Evolutionary conservation across 2,888 invertebrate species (phyloP), one percentile per base, ranked within the genome.

Genomic region (Acrocera orbiculus): DNA sequence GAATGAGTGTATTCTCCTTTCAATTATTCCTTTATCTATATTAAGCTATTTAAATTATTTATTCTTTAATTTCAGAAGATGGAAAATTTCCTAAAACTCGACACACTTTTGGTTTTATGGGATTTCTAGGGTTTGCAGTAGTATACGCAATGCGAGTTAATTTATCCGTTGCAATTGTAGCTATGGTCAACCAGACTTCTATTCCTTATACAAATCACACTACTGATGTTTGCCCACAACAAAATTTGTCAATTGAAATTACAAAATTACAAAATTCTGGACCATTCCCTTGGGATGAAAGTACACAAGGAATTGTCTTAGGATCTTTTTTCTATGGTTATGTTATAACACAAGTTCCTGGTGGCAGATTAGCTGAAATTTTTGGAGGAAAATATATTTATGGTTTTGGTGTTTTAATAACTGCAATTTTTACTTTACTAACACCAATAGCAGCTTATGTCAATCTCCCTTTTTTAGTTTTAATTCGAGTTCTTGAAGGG

Each of bases 111-210:
- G 85, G 85, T 1, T 67, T 87, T 30, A 66, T 87, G 64, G 85
- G 85, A 11, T 89, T 89, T 52, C 64, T 86, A 32, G 89, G 87
- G 10, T 86, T 86, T 54, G 82, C 82, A 38, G 76, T 83, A 52
- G 82, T 86, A 4, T 89, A 89, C 58, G 83, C 86, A 1, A 82
- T 87, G 79, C 65, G 87, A 38, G 86, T 87, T 1, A 87, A 87
- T 57, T 65, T 93, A 20, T 89, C 89, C 1, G 85, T 93, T 15
- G 90, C 92, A 23, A 86, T 93, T 50, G 89, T 93, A 19, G 87
- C 89, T 19, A 95, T 93, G 93, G 81, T 85, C 25, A 83, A 83
- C 54, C 67, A 71, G 34, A 76, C 80, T 2, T 69, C 70, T 2
- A 62, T 67, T 35, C 69, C 73, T 1, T 52, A 63, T 16, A 58